Evolutionary conservation across 1,140 invertebrate species (phyloP).

Genomic region (Drosophila baimaii): DNA sequence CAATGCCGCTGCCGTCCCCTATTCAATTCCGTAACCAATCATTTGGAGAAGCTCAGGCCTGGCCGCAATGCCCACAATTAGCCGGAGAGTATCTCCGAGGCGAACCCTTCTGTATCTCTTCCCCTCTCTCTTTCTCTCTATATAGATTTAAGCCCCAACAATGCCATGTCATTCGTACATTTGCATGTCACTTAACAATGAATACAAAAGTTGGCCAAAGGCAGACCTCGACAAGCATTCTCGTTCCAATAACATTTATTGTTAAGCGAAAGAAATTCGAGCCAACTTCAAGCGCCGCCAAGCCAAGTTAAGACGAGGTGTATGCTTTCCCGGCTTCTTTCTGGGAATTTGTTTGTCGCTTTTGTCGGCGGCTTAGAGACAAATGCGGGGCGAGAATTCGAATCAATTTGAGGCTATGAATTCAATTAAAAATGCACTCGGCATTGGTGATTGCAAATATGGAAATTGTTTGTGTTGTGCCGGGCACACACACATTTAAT

Average conservation of each 20-base stretch:
- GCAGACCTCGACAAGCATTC: conserved; percentile 7
- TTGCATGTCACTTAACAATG: conserved; percentile 76
- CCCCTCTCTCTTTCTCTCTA: too few relatives aligned
- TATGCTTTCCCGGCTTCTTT: conserved; percentile 56
- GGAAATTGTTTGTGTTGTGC: conserved; percentile 56
- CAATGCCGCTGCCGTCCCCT: conserved; percentile 1
- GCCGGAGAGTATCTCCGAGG: conserved; percentile 10
- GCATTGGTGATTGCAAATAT: conserved; percentile 61
- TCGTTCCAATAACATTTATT: conserved; percentile 51
- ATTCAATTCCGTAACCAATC: conserved; percentile 7
- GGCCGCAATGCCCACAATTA: conserved; percentile 58
- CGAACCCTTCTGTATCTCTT: too few relatives aligned
- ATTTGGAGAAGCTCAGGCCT: conserved; percentile 25
- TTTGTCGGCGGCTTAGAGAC: conserved; percentile 29
- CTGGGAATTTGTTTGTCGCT: conserved; percentile 37
- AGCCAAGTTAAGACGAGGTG: conserved; percentile 7
- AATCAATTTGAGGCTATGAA: conserved; percentile 46
- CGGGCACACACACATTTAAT: conserved; percentile 57
- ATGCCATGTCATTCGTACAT: conserved; percentile 74
- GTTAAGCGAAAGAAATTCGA: conserved; percentile 51
- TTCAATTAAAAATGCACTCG: conserved; percentile 52
- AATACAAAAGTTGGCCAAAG: conserved; percentile 49
- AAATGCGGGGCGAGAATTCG: conserved; percentile 26
- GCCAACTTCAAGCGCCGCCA: conserved; percentile 57
- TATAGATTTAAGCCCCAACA: conserved; percentile 8